Percentiles rank a stretch among this genome's conserved stretches.
phyloP scores from a whole-genome alignment of 1,140 invertebrate genomes.

The Hydropsyche tenuis region DNA sequence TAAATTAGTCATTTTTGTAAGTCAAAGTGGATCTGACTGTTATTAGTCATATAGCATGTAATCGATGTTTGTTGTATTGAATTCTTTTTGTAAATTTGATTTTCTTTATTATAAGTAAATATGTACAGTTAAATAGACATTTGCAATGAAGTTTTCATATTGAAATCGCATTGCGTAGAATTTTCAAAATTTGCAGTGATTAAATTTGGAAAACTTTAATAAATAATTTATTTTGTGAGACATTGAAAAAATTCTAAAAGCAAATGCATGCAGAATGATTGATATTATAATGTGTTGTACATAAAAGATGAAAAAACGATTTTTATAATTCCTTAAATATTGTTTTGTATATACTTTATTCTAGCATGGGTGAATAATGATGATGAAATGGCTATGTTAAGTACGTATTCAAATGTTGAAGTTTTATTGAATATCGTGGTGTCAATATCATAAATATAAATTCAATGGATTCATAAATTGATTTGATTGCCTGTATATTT shows the following conservation, averaged over 20 bases:
- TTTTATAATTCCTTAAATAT: too few species aligned
- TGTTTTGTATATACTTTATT: too few species aligned
- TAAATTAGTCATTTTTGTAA: too few species aligned
- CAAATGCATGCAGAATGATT: too few species aligned
- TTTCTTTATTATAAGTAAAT: not conserved
- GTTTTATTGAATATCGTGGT: constrained; percentile 1
- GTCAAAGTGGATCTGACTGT: constrained; percentile 1
- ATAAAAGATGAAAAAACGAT: too few species aligned
- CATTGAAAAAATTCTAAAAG: not conserved
- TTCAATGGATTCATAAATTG: not conserved
- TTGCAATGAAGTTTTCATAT: constrained; percentile 20
- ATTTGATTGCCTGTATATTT: not conserved
- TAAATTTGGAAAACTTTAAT: constrained; percentile 1
- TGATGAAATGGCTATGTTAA: not conserved
- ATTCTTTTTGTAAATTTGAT: not conserved
- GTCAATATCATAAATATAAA: not conserved
- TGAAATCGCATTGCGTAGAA: constrained; percentile 21
- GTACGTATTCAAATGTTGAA: not conserved
- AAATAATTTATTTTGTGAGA: constrained; percentile 10
- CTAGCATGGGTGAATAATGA: not conserved
- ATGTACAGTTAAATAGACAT: constrained; percentile 1
- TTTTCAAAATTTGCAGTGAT: constrained; percentile 13
- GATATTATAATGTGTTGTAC: too few species aligned
- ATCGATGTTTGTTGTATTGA: constrained; percentile 6
- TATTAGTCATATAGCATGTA: constrained; percentile 3